Conservation (phyloP, 2,888 invertebrate genomes). For the Phragmatobia fuliginosa region DNA sequence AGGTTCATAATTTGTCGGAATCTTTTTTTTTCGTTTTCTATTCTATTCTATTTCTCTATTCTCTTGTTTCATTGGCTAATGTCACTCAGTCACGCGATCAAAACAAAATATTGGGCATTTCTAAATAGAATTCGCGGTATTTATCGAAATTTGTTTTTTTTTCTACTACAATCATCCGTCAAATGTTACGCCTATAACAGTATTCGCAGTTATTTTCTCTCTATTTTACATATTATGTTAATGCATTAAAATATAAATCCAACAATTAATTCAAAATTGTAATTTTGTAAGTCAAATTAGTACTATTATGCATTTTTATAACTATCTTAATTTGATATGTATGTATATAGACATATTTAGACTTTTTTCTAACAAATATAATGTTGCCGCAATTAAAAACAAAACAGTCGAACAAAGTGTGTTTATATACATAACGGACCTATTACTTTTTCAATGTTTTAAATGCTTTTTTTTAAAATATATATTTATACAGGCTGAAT, state of each 20-base stretch:
- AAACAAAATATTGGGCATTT: too few relatives aligned
- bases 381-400: not conserved
- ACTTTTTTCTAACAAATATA: not conserved
- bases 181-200: not conserved
- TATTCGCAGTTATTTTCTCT: not conserved
- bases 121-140: not conserved
- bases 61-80: too few relatives aligned
- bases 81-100: too few relatives aligned
- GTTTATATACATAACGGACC: too few relatives aligned
- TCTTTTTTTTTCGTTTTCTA: too few relatives aligned
- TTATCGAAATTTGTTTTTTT: not conserved
- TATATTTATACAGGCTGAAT: too few relatives aligned
- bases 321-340: not conserved
- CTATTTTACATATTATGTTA: not conserved
- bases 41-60: too few relatives aligned
- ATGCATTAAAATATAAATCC: not conserved
- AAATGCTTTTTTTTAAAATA: too few relatives aligned
- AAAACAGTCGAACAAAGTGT: too few relatives aligned
- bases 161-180: not conserved
- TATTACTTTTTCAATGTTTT: too few relatives aligned
- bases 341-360: too few relatives aligned
- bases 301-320: not conserved
- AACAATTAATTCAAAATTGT: not conserved
- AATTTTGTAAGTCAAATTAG: not conserved
- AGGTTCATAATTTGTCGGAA: too few relatives aligned